phyloP scores from a whole-genome alignment of 2,113 vertebrate species.

The Martes martes region DNA sequence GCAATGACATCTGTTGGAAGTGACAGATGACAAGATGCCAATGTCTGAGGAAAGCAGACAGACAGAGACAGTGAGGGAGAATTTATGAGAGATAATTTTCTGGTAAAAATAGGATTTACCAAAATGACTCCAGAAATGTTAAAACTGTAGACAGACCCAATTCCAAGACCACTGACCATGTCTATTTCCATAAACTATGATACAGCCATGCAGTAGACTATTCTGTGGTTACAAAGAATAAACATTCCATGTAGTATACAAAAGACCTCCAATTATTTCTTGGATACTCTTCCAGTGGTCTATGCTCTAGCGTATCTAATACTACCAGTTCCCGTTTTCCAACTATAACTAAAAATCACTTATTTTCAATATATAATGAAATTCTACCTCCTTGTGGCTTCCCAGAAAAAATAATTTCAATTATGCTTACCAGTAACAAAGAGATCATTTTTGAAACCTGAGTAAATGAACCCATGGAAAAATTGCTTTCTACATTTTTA shows the following conservation, averaged over 20 bases:
- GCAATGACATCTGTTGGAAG: not conserved
- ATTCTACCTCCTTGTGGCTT: not conserved
- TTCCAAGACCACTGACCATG: not conserved
- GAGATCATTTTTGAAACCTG: constrained; percentile 40
- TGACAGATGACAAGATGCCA: not conserved
- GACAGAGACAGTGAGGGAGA: not conserved
- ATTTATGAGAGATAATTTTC: not conserved
- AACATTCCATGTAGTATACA: not conserved
- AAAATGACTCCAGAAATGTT: not conserved
- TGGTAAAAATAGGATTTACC: not conserved
- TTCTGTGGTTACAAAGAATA: not conserved
- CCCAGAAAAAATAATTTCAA: constrained; percentile 28
- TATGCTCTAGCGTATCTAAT: not conserved
- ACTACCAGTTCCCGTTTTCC: not conserved
- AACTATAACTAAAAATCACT: not conserved
- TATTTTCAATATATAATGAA: not conserved
- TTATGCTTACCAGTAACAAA: not conserved
- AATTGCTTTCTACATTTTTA: not conserved
- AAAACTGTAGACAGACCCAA: not conserved
- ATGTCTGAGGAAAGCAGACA: not conserved
- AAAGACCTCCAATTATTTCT: not conserved
- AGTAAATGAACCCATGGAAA: not conserved
- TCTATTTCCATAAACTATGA: not conserved
- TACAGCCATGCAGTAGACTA: not conserved
- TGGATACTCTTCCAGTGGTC: not conserved